Evolutionary conservation across 2,797 vertebrate species (phyloP), one percentile per base, ranked within the genome.

Genomic region (Percopsis omiscomaycus): DNA sequence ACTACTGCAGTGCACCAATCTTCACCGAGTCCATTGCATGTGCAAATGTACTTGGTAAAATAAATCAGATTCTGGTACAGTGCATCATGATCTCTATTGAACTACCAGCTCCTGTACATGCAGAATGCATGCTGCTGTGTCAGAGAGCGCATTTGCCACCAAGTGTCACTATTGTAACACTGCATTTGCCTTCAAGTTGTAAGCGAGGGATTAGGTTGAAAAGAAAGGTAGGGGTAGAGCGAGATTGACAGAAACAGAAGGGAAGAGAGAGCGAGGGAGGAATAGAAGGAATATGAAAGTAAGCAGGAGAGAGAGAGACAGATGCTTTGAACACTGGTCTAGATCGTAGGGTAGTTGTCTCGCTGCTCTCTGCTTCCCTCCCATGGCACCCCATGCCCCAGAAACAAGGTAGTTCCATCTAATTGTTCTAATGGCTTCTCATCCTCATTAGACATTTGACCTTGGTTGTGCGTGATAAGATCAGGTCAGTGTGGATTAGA

Each of bases 371-470:
- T 3, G 62, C 46, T 42, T 46, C 71, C 47, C 79, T 80, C 77
- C 57, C 66, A 5, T 82, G 73, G 69, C 74, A 81, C 78, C 62
- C 69, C 78, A 56, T 73, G 85, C 76, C 88, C 84, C 80, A 86
- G 82, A 88, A 90, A 88, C 81, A 84, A 88, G 84, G 84, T 85
- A 85, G 82, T 76, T 83, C 75, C 47, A 30, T 84, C 77, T 91
- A 92, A 92, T 92, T 90, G 86, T 85, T 86, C 84, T 90, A 88
- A 91, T 89, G 82, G 85, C 71, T 79, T 89, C 82, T 84, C 81
- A 80, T 89, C 75, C 90, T 91, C 87, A 88, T 90, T 91, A 90
- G 85, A 86, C 86, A 87, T 88, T 90, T 90, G 90, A 92, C 88
- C 90, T 90, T 90, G 90, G 82, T 76, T 61, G 74, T 83, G 80